These are phyloP conservation scores for Delichon dasypus DNA, from an alignment of 2,797 vertebrate species.

Conservation along the genomic window DNA sequence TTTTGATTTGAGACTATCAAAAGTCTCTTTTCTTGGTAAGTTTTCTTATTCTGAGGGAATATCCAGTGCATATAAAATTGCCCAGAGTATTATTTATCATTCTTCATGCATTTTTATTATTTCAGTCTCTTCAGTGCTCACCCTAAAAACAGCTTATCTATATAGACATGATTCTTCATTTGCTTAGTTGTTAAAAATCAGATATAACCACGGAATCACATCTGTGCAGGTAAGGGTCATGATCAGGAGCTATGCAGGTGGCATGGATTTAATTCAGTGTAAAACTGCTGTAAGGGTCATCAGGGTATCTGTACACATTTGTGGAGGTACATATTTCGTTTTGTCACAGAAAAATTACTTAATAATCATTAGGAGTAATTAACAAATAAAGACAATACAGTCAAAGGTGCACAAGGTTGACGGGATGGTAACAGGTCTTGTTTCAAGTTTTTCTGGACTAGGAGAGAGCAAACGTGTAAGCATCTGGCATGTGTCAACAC, in stretches of 20 bases:
- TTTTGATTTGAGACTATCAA: not conserved
- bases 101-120: not conserved
- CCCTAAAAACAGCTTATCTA: not conserved
- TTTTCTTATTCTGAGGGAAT: not conserved
- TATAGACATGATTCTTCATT: not conserved
- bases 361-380: not conserved
- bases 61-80: not conserved
- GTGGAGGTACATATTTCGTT: not conserved
- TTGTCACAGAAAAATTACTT: not conserved
- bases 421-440: not conserved
- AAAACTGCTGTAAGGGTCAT: not conserved
- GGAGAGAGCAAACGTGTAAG: not conserved
- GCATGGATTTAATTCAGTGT: not conserved
- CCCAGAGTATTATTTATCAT: not conserved
- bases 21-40: not conserved
- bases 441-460: not conserved
- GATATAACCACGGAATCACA: not conserved
- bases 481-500: not conserved
- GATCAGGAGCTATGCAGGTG: not conserved
- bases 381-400: not conserved
- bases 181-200: not conserved
- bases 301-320: not conserved
- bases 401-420: not conserved
- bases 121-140: not conserved
- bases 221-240: not conserved